A percentile compares a stretch with the other conserved stretches of the same genome.
phyloP scores from a whole-genome alignment of 1,140 invertebrate genomes.

The Zelostemma sp. region DNA sequence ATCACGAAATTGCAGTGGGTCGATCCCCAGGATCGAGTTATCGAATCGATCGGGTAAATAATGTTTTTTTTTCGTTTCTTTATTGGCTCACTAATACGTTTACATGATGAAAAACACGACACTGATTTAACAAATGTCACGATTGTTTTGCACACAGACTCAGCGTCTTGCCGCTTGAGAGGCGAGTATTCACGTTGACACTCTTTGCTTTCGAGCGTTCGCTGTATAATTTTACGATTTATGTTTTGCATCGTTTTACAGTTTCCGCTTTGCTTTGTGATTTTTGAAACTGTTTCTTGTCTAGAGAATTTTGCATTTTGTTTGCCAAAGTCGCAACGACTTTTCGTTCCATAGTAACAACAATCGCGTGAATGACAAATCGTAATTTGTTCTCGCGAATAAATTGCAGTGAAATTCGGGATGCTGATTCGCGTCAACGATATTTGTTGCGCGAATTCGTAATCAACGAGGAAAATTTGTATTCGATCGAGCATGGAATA shows the following conservation, averaged over 20 bases:
- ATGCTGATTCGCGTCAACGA: neutral
- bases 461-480: neutral
- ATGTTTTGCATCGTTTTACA: too few species aligned
- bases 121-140: constrained; percentile 63
- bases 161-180: constrained; percentile 63
- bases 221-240: too few species aligned
- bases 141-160: constrained; percentile 66
- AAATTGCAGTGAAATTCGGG: neutral
- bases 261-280: too few species aligned
- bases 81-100: neutral
- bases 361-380: too few species aligned
- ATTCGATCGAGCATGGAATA: neutral
- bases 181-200: constrained; percentile 63
- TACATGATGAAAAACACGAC: constrained; percentile 35
- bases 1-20: constrained; percentile 80
- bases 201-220: constrained; percentile 12
- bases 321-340: too few species aligned
- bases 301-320: too few species aligned
- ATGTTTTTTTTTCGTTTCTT: neutral
- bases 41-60: constrained; percentile 75
- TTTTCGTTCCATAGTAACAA: too few species aligned
- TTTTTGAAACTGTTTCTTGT: too few species aligned
- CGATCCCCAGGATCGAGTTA: constrained; percentile 75
- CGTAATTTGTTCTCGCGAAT: too few species aligned
- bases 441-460: neutral